Conservation (phyloP, 2,113 vertebrate species). For the Podiceps cristatus region DNA sequence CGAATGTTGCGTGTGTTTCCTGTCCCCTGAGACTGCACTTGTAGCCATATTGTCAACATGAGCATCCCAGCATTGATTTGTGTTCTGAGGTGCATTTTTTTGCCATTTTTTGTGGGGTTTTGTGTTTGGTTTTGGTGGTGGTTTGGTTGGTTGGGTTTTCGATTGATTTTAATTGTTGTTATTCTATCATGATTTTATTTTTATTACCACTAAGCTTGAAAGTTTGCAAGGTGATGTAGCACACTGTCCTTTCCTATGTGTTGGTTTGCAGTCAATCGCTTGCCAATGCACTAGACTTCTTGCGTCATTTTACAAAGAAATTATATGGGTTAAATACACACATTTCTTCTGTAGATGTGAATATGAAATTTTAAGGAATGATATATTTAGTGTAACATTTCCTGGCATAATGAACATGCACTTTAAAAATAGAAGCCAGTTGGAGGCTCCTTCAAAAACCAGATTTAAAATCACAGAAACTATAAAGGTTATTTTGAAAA, state of each 20-base stretch:
- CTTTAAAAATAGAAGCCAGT: slow-evolving; percentile 35
- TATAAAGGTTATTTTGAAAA: neutral
- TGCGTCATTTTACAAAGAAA: neutral
- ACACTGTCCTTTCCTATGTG: neutral
- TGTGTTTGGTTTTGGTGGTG: no score
- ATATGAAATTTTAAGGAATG: neutral
- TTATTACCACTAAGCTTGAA: neutral
- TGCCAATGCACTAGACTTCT: neutral
- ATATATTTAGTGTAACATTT: neutral
- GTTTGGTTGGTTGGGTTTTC: no score
- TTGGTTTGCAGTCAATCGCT: neutral
- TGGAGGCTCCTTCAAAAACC: neutral
- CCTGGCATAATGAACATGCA: neutral
- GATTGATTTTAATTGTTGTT: neutral
- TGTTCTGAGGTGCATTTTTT: neutral
- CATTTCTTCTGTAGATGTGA: neutral
- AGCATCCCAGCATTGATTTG: neutral
- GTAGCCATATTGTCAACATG: neutral
- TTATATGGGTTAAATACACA: neutral
- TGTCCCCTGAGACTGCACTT: neutral
- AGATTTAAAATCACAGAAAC: neutral
- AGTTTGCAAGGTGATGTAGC: neutral
- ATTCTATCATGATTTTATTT: neutral
- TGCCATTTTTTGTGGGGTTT: neutral
- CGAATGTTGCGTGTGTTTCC: neutral